Evolutionary conservation across 2,113 vertebrate species (phyloP), one percentile per base, ranked within the genome.

Genomic region (Marcusenius ussheri): DNA sequence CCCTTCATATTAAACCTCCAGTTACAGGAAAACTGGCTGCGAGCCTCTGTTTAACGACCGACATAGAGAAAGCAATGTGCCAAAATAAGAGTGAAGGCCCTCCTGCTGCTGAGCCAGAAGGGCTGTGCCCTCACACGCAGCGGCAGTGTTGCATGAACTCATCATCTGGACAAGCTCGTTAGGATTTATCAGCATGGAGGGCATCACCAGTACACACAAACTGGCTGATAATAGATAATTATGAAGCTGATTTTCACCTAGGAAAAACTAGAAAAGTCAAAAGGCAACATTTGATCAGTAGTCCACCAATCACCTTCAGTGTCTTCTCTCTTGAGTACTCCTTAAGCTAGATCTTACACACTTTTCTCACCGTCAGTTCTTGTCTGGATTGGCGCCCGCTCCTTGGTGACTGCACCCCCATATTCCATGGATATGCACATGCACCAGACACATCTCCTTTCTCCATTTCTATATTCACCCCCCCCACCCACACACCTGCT

Each of bases 151-250:
- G 93, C 77, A 70, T 17, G 90, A 92, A 89, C 92, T 94, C 92
- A 94, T 95, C 93, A 94, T 93, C 92, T 92, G 91, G 89, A 70
- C 92, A 89, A 50, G 84, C 92, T 92, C 91, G 93, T 91, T 92
- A 93, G 91, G 90, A 87, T 91, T 91, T 91, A 91, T 90, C 47
- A 56, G 85, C 27, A 39, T 56, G 46, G 85, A 51, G 85, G 49
- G 11, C 87, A 70, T 45, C 39, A 45, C 42, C 21, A 24, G 31
- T 46, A 66, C 39, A 45, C 87, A 27, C 87, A 70, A 70, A 62
- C 21, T 47, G 39, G 4, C 53, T 15, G 87, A n/a, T 86, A 17
- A 86, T 50, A 15, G 47, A 50, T 35, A 51, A 86, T 86, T 51
- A 47, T 86, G n/a, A 4, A 17, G 49, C 27, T 86, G 47, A 51